phyloP scores from a whole-genome alignment of 2,797 vertebrate species.

The Ptychobarbus kaznakovi region DNA sequence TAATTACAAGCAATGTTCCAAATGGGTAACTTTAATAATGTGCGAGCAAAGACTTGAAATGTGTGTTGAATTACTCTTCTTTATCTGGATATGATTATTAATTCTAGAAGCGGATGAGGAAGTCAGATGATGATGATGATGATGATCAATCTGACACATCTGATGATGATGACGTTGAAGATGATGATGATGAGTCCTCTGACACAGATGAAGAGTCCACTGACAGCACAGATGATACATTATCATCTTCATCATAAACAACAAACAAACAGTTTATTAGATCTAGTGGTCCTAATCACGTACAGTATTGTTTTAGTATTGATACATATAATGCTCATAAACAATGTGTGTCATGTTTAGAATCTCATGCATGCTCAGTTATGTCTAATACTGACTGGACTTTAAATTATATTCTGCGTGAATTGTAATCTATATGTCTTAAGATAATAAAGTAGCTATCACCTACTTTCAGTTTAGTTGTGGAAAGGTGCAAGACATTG shows the following conservation, averaged over 20 bases:
- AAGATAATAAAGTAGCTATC: not conserved
- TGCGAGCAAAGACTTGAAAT: slow-evolving; percentile 21
- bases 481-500: not conserved
- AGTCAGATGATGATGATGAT: slow-evolving; percentile 44
- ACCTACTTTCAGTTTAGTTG: not conserved
- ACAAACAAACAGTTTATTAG: slow-evolving; percentile 36
- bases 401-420: not conserved
- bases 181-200: slow-evolving; percentile 20
- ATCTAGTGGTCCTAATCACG: not conserved
- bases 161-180: slow-evolving; percentile 12
- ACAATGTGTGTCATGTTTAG: not conserved
- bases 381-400: not conserved
- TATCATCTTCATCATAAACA: slow-evolving; percentile 63
- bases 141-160: slow-evolving; percentile 61
- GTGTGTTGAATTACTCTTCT: not conserved
- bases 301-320: not conserved
- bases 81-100: slow-evolving; percentile 33
- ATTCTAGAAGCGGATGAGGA: slow-evolving; percentile 60
- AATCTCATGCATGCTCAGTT: not conserved
- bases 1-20: slow-evolving; percentile 15
- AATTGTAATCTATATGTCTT: not conserved
- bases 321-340: not conserved
- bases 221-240: slow-evolving; percentile 62
- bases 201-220: slow-evolving; percentile 59
- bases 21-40: not conserved